Conservation (phyloP, 2,797 vertebrate genomes). For the Pseudopleuronectes americanus region DNA sequence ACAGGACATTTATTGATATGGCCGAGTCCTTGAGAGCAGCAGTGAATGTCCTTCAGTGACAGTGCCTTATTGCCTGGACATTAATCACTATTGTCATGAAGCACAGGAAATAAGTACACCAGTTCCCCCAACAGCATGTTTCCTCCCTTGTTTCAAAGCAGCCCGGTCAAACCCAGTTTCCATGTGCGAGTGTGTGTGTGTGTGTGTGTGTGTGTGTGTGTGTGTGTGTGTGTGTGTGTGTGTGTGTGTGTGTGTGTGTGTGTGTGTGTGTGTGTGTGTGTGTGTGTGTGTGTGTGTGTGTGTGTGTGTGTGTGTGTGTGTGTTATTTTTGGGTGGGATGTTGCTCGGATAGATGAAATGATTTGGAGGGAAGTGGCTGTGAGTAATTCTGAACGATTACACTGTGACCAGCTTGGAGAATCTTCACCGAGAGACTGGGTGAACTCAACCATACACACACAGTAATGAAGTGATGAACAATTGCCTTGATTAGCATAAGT, state of each 20-base stretch:
- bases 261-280: no score
- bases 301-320: neutral
- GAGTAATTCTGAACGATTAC: constrained; percentile 77
- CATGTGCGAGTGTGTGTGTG: neutral
- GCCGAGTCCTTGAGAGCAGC: constrained; percentile 75
- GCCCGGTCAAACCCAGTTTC: constrained; percentile 31
- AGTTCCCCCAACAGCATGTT: constrained; percentile 59
- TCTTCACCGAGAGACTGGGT: constrained; percentile 66
- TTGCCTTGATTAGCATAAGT: constrained; percentile 70
- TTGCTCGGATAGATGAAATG: constrained; percentile 65
- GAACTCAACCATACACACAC: constrained; percentile 61
- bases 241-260: neutral
- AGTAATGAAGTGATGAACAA: constrained; percentile 70
- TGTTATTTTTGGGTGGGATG: constrained; percentile 37
- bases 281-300: neutral
- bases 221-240: neutral
- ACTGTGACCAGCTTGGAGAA: constrained; percentile 68
- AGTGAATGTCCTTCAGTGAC: constrained; percentile 77
- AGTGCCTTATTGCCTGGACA: constrained; percentile 75
- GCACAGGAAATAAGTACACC: constrained; percentile 71
- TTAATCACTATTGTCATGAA: constrained; percentile 81
- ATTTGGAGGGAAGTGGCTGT: constrained; percentile 72
- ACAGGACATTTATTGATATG: constrained; percentile 79
- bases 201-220: no score
- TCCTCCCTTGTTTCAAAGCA: constrained; percentile 51